These are phyloP conservation scores for Nephrotoma appendiculata DNA, from an alignment of 2,888 invertebrate species.

Conservation along the genomic window DNA sequence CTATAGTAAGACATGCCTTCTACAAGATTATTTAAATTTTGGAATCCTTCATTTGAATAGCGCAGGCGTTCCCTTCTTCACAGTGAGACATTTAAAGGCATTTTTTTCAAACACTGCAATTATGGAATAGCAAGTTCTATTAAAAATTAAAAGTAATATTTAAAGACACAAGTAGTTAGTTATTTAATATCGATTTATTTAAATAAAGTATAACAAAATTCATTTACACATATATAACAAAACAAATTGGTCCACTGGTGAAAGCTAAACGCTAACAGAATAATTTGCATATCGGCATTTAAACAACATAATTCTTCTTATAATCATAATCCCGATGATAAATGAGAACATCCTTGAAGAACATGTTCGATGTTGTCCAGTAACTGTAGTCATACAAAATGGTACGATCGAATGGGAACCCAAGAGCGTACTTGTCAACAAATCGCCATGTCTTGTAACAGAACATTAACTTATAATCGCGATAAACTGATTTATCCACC, in stretches of 20 bases:
- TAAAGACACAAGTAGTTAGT: too few relatives aligned
- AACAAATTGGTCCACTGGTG: neutral
- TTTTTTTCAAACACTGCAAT: too few relatives aligned
- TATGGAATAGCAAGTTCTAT: too few relatives aligned
- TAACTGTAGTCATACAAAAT: slow-evolving; percentile 33
- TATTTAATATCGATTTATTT: neutral
- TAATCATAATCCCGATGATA: slow-evolving; percentile 32
- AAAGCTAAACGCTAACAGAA: neutral
- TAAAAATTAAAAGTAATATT: too few relatives aligned
- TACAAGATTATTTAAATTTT: too few relatives aligned
- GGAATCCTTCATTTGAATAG: too few relatives aligned
- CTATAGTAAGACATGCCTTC: too few relatives aligned
- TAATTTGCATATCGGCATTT: neutral
- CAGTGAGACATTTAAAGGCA: too few relatives aligned
- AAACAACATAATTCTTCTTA: neutral
- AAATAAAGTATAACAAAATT: neutral
- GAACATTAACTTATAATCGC: slow-evolving; percentile 18
- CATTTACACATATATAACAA: neutral
- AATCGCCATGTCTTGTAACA: slow-evolving; percentile 9
- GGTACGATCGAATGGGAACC: slow-evolving; percentile 60
- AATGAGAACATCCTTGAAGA: slow-evolving; percentile 41
- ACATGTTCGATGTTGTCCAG: slow-evolving; percentile 43
- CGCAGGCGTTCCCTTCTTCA: too few relatives aligned
- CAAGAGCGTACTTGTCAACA: slow-evolving; percentile 46
- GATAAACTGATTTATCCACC: slow-evolving; percentile 31